Conservation (phyloP, 1,140 invertebrate genomes). For the Vanessa atalanta region DNA sequence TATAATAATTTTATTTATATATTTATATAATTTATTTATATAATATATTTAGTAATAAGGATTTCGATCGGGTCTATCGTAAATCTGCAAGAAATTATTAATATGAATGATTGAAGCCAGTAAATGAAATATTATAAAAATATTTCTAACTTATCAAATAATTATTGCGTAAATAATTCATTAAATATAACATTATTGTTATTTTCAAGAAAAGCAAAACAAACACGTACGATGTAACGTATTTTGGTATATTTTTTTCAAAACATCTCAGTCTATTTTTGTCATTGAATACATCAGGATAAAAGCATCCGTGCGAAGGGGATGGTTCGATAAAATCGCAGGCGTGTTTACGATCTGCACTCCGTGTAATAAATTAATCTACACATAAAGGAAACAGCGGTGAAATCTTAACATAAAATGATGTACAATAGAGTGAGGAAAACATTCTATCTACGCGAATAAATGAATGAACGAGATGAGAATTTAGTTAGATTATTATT, state of each 20-base stretch:
- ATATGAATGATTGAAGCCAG: too few species aligned
- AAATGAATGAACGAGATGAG: too few species aligned
- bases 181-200: too few species aligned
- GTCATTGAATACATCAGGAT: neutral
- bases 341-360: constrained; percentile 28
- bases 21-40: too few species aligned
- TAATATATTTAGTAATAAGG: too few species aligned
- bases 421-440: neutral
- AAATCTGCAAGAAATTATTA: too few species aligned
- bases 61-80: too few species aligned
- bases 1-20: too few species aligned
- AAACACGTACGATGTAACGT: neutral
- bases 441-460: neutral
- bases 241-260: neutral
- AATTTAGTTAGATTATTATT: too few species aligned
- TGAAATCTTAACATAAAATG: neutral
- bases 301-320: constrained; percentile 18
- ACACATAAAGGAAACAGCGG: neutral
- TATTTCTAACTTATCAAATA: too few species aligned
- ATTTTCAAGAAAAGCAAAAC: neutral
- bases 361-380: constrained; percentile 21
- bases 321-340: constrained; percentile 27
- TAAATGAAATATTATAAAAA: too few species aligned
- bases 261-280: neutral
- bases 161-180: too few species aligned